A percentile compares a stretch with the other conserved stretches of the same genome.
Conservation (phyloP, 2,797 vertebrate species). For the Sciurus carolinensis region DNA sequence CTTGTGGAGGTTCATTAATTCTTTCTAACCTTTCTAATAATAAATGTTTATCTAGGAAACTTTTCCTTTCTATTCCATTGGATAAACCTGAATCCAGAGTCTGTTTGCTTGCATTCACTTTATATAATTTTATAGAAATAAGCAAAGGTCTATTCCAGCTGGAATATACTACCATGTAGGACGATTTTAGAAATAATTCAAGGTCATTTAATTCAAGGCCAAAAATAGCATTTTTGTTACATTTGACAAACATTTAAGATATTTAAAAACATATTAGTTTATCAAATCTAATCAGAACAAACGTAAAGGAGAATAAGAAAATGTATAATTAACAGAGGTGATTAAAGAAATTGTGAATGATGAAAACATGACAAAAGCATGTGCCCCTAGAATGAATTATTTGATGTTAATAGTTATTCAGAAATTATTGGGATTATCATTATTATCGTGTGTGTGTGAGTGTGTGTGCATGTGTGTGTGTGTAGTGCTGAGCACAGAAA, state of each 20-base stretch:
- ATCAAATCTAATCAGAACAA: not conserved
- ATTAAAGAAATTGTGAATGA: not conserved
- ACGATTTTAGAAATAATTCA: not conserved
- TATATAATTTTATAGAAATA: not conserved
- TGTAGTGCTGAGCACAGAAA: too few species aligned
- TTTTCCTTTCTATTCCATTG: not conserved
- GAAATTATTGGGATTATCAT: not conserved
- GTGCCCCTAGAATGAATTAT: not conserved
- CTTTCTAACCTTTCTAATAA: not conserved
- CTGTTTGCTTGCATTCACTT: not conserved
- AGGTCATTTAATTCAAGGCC: not conserved
- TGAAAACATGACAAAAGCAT: not conserved
- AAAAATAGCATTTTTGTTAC: not conserved
- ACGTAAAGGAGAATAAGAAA: not conserved
- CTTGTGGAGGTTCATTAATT: not conserved
- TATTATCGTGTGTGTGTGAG: not conserved
- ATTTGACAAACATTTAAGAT: not conserved
- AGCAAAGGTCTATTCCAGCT: not conserved
- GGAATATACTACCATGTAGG: not conserved
- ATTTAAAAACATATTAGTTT: not conserved
- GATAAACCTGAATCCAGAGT: not conserved
- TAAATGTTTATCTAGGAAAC: not conserved
- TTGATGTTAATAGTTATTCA: not conserved
- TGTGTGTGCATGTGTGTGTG: not conserved
- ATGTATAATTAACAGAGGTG: not conserved